Conservation (phyloP, 2,888 invertebrate genomes). For the Matsumyia berberina region DNA sequence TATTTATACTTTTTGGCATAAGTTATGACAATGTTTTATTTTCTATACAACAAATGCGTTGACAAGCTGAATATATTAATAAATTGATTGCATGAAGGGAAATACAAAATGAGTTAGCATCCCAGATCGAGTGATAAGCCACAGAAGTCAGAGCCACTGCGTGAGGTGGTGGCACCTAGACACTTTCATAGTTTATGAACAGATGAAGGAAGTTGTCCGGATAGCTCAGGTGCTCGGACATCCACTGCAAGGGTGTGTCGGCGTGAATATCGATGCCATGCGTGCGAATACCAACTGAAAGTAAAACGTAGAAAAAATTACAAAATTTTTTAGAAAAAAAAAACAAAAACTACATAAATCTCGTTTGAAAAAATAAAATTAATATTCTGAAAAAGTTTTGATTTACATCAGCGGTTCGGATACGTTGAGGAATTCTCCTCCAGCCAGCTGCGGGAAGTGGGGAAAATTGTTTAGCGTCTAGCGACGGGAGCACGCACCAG, state of each 20-base stretch:
- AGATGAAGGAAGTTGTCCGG: slow-evolving; percentile 99
- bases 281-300: slow-evolving; percentile 90
- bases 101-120: slow-evolving; percentile 70
- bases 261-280: slow-evolving; percentile 95
- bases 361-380: slow-evolving; percentile 50
- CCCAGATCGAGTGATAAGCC: slow-evolving; percentile 65
- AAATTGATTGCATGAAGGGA: slow-evolving; percentile 66
- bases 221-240: slow-evolving; percentile 98
- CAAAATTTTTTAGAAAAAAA: slow-evolving; percentile 19
- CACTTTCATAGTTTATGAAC: slow-evolving; percentile 85
- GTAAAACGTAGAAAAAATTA: slow-evolving; percentile 59
- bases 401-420: slow-evolving; percentile 58
- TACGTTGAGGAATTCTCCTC: slow-evolving; percentile 65
- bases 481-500: slow-evolving; percentile 24
- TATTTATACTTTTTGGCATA: slow-evolving; percentile 66
- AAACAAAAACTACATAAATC: slow-evolving; percentile 57
- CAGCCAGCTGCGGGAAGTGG: slow-evolving; percentile 16
- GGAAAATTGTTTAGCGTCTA: slow-evolving; percentile 35
- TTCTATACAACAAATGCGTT: slow-evolving; percentile 58
- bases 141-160: neutral
- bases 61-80: slow-evolving; percentile 74
- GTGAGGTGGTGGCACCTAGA: slow-evolving; percentile 75
- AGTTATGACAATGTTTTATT: slow-evolving; percentile 60
- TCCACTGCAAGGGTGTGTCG: slow-evolving; percentile 97
- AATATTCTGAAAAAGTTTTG: slow-evolving; percentile 73